Base-by-base conservation (phyloP, 1,140 invertebrate genomes). In the Zaprionus inermis region DNA sequence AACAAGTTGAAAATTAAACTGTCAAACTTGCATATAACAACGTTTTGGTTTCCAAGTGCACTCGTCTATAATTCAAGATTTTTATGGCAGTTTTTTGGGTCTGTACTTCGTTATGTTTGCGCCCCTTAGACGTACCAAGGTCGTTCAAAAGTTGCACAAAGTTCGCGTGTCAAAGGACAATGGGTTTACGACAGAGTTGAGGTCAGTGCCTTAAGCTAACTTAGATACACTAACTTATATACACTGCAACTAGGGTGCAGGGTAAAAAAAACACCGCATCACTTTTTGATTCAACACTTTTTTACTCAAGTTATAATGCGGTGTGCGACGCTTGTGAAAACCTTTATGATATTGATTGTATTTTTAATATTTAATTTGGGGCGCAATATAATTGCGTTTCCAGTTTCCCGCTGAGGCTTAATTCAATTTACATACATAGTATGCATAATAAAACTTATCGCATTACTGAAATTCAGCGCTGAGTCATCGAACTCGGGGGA, bases 71-170 rank as follows among this genome's bases (percentile, higher is more conserved):
- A 54, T 63, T 38, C 56, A 49, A 44, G 51, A 70, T 77, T 79
- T 18, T 51, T 63, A 65, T 71, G 82, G 81, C 82, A 86, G 67
- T 64, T 86, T 79, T 85, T 73, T 82, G 83, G 79, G 76, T 56
- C 85, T 78, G 70, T 72, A 81, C 79, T 75, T 67, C 18, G 41
- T 66, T 41, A 30, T 46, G 41, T 46, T 46, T 46, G 1, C 11
- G 41, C 41, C 56, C n/a, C 56, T 24, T 16, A 22, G 56, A 11
- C 20, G 9, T 22, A 2, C 16, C 65, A 69, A 73, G 71, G 71
- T 68, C 65, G n/a, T 20, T 28, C 12, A 38, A 18, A 12, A 11
- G 14, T 6, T 44, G n/a, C n/a, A 16, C 7, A 56, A 73, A 72
- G 81, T 86, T 85, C 67, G 38, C 38, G 38, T 44, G 38, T 7